phyloP scores from a whole-genome alignment of 2,797 vertebrate species.

The Falco naumanni region DNA sequence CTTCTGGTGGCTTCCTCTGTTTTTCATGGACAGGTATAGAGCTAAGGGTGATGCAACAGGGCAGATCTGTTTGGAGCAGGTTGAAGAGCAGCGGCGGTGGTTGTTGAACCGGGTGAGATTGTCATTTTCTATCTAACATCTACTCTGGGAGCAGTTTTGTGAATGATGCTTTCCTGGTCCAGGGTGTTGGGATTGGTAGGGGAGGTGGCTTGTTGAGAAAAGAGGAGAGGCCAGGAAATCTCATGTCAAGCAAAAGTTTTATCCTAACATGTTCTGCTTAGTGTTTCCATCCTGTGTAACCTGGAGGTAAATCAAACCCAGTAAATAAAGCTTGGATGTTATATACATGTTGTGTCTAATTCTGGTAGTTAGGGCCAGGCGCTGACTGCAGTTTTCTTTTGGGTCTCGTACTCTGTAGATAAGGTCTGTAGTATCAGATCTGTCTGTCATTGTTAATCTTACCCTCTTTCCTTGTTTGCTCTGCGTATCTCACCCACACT shows the following conservation, averaged over 20 bases:
- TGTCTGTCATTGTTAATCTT: background rate
- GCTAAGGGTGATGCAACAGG: rapidly evolving
- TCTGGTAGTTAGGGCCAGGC: background rate
- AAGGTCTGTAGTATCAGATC: background rate
- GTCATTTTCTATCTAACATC: background rate
- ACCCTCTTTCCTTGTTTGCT: background rate
- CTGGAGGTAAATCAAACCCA: background rate
- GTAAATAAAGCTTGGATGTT: background rate
- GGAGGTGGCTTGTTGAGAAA: background rate
- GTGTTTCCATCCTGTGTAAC: background rate
- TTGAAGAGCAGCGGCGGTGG: background rate
- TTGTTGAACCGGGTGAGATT: background rate
- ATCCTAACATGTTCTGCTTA: background rate
- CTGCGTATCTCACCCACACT: background rate
- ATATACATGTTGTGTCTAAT: background rate
- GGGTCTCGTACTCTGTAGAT: rapidly evolving
- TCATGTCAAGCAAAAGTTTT: background rate
- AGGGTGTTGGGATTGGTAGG: background rate
- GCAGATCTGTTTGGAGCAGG: background rate
- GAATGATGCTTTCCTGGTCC: background rate
- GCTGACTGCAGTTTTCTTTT: background rate
- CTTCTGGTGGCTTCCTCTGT: background rate
- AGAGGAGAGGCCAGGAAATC: background rate
- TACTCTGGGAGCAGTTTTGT: rapidly evolving
- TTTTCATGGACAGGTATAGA: rapidly evolving